Conservation (phyloP, 2,888 invertebrate species). For the Ctena decussata region DNA sequence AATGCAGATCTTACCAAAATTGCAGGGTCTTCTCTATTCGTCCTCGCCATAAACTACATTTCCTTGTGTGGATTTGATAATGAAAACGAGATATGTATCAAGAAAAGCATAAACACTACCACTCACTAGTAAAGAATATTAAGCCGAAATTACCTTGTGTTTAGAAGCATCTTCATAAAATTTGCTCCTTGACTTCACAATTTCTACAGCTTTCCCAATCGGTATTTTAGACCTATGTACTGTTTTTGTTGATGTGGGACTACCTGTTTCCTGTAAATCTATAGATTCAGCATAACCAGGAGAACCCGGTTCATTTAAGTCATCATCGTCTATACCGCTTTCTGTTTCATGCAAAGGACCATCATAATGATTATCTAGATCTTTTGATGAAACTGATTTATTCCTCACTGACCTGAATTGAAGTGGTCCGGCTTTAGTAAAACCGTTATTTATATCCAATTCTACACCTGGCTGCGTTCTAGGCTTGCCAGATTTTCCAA, state of each 20-base stretch:
- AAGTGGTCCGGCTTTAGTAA: neutral
- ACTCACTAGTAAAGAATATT: no score
- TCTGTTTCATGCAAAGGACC: neutral
- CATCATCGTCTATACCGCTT: neutral
- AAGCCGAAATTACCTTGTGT: slow-evolving; percentile 31
- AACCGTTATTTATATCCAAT: neutral
- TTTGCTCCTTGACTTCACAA: slow-evolving; percentile 41
- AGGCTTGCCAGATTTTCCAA: neutral
- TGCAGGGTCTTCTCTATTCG: no score
- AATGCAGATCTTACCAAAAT: no score
- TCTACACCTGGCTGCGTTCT: neutral
- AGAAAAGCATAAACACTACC: no score
- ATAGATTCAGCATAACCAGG: neutral
- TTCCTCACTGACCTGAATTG: neutral
- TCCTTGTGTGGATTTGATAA: no score
- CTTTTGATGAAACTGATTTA: neutral
- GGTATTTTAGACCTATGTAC: neutral
- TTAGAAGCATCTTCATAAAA: slow-evolving; percentile 25
- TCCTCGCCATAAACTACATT: no score
- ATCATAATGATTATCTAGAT: neutral
- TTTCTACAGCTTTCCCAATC: slow-evolving; percentile 46
- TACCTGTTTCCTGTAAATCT: neutral
- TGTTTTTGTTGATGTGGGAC: neutral
- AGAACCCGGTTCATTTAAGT: neutral
- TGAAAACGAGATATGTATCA: no score